Evolutionary conservation across 2,888 invertebrate genomes (phyloP).

Genomic region (Andrena dorsata): DNA sequence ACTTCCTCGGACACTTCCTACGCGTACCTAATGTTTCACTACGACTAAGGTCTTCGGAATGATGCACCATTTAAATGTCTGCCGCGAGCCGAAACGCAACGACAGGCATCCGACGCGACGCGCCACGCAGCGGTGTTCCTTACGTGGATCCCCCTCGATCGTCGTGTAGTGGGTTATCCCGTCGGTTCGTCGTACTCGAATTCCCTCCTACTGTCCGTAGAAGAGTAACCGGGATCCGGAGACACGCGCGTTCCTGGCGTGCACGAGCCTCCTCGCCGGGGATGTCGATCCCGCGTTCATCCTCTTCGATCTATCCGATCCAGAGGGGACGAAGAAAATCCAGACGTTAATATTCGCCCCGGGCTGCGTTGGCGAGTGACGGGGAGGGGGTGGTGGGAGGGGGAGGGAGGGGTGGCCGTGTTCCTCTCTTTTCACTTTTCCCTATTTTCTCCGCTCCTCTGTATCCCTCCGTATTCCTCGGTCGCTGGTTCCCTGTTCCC

Average conservation of each 20-base stretch:
- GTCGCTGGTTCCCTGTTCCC: background rate
- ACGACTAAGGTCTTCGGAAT: slow-evolving; percentile 76
- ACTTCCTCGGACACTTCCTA: slow-evolving; percentile 81
- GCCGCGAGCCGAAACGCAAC: slow-evolving; percentile 50
- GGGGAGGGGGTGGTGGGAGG: no score
- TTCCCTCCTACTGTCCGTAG: slow-evolving; percentile 16
- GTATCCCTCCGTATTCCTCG: background rate
- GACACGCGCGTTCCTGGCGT: slow-evolving; percentile 8
- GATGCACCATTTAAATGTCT: slow-evolving; percentile 82
- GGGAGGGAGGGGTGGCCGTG: no score
- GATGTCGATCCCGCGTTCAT: slow-evolving; percentile 36
- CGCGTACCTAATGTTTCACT: slow-evolving; percentile 80
- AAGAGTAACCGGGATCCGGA: background rate
- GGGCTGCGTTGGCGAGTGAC: background rate
- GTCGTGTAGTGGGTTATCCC: slow-evolving; percentile 5
- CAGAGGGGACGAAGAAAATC: background rate
- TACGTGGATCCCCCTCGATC: slow-evolving; percentile 22
- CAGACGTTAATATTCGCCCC: background rate
- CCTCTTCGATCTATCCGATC: slow-evolving; percentile 31
- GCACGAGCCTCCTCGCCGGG: slow-evolving; percentile 16
- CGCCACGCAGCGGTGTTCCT: slow-evolving; percentile 3
- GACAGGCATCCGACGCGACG: slow-evolving; percentile 56
- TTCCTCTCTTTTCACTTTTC: background rate
- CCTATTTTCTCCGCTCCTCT: background rate
- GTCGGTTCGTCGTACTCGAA: background rate